These are phyloP conservation scores for Pangasianodon gigas DNA, from an alignment of 2,113 vertebrate species.

Conservation along the genomic window DNA sequence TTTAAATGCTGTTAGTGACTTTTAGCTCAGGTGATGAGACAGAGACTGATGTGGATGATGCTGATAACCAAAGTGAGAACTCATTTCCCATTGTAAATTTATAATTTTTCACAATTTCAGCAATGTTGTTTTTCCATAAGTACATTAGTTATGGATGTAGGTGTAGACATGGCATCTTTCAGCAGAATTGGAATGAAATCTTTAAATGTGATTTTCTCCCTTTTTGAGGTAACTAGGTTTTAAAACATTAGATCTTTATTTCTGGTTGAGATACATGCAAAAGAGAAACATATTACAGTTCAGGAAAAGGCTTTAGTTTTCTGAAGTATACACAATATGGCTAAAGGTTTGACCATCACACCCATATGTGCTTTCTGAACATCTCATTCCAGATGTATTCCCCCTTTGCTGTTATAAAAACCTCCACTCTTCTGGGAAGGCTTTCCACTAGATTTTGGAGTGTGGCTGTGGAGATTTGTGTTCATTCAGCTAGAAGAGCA, in stretches of 20 bases:
- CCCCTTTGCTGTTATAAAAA: background rate
- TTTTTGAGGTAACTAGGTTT: too few species aligned
- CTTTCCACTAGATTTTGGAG: background rate
- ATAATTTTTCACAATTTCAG: background rate
- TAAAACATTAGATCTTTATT: background rate
- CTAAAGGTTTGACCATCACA: background rate
- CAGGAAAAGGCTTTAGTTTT: background rate
- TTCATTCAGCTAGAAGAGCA: background rate
- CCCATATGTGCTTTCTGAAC: background rate
- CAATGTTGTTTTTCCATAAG: background rate
- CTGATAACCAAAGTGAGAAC: background rate
- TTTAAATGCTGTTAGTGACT: background rate
- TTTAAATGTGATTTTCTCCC: too few species aligned
- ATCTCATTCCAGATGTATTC: background rate
- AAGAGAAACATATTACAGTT: background rate
- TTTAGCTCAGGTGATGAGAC: background rate
- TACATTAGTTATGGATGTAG: background rate
- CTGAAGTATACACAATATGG: background rate
- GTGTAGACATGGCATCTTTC: background rate
- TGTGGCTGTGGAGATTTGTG: background rate
- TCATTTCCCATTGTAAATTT: background rate
- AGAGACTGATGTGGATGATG: background rate
- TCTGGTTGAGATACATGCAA: background rate
- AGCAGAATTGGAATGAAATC: background rate
- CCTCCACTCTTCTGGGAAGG: background rate